phyloP scores from a whole-genome alignment of 2,113 vertebrate species.

The Hymenochirus boettgeri region DNA sequence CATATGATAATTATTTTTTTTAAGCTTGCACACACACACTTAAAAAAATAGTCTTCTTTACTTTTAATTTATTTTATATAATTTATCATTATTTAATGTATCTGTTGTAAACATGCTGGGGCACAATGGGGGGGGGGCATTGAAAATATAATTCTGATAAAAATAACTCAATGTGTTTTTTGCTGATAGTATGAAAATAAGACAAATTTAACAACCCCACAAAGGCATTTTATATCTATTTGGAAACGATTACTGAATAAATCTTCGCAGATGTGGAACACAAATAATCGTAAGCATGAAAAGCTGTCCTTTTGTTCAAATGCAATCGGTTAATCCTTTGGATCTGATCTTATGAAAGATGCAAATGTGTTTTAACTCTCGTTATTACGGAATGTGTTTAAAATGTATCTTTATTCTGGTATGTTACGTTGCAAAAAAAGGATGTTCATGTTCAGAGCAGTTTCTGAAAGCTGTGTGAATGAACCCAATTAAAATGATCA shows the following conservation, averaged over 20 bases:
- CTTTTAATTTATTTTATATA: background rate
- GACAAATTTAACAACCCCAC: conserved; percentile 1
- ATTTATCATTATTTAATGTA: too few species aligned
- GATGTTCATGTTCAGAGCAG: background rate
- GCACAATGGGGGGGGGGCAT: too few species aligned
- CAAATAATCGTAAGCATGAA: conserved; percentile 31
- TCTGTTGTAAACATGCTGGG: too few species aligned
- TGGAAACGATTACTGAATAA: conserved; percentile 32
- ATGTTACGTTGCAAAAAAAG: background rate
- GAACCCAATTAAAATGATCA: too few species aligned
- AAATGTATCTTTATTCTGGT: conserved; percentile 2
- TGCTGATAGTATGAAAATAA: conserved; percentile 22
- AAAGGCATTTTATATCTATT: conserved; percentile 28
- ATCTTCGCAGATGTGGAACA: conserved; percentile 32
- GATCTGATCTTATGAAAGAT: conserved; percentile 30
- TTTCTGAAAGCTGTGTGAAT: background rate
- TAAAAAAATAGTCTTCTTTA: too few species aligned
- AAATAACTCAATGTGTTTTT: conserved; percentile 21
- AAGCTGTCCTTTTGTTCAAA: conserved; percentile 35
- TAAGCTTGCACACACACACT: too few species aligned
- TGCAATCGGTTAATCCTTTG: conserved; percentile 37
- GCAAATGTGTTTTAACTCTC: conserved; percentile 35
- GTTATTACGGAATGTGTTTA: conserved; percentile 28
- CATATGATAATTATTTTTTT: too few species aligned
- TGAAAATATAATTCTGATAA: too few species aligned